Percentiles rank a stretch among this genome's conserved stretches.
These are phyloP conservation scores for Sphaerodactylus townsendi DNA, from an alignment of 2,113 vertebrate species.

Conservation along the genomic window DNA sequence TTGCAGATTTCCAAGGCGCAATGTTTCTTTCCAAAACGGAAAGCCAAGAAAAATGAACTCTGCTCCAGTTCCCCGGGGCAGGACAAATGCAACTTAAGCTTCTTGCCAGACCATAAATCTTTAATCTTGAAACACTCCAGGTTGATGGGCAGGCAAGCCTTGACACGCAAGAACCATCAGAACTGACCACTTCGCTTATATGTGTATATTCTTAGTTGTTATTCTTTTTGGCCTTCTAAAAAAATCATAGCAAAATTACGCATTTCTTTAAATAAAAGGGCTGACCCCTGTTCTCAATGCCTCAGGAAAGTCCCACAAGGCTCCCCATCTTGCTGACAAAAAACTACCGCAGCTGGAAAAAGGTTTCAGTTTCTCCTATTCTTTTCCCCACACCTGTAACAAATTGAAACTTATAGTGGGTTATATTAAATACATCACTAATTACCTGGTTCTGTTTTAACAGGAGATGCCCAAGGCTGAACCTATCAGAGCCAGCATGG, in stretches of 20 bases:
- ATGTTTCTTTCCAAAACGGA: background rate
- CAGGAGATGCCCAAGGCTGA: too few relatives aligned
- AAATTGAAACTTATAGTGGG: background rate
- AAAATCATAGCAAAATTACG: too few relatives aligned
- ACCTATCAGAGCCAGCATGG: too few relatives aligned
- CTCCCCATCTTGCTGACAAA: background rate
- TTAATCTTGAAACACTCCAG: background rate
- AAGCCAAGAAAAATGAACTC: background rate
- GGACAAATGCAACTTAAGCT: background rate
- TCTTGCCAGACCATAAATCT: background rate
- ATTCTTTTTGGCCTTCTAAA: too few relatives aligned
- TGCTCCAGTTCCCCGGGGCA: background rate
- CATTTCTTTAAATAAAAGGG: too few relatives aligned
- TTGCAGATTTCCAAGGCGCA: background rate
- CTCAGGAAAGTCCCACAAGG: background rate
- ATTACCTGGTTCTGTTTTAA: too few relatives aligned
- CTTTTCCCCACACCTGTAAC: too few relatives aligned
- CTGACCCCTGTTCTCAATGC: too few relatives aligned
- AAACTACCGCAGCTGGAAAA: background rate
- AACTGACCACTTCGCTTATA: background rate
- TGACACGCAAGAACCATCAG: background rate
- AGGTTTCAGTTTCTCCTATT: background rate
- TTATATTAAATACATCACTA: background rate
- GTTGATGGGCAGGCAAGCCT: background rate
- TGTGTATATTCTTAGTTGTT: too few relatives aligned